Base-by-base conservation (phyloP, 2,888 invertebrate genomes). In the Colletes collaris region DNA sequence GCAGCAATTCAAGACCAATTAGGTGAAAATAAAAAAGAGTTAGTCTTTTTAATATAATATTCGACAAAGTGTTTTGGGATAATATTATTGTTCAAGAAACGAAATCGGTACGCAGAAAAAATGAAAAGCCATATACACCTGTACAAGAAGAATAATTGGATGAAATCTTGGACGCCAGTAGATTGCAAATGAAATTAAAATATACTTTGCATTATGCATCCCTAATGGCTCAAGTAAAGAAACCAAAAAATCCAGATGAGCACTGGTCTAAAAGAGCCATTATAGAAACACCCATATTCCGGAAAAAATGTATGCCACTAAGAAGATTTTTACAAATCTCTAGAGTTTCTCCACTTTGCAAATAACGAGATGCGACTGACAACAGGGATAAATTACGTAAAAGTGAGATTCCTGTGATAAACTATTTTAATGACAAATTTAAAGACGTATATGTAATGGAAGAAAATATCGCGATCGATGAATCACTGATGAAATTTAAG, bases 131-230 rank as follows among this genome's bases (percentile, higher is more conserved):
- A 11, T 19, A 4, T 1, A 68, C 16, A 52, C n/a, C n/a, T n/a
- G n/a, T 40, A 68, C 4, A 50, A 52, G 37, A 59, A 58, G 2
- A 13, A 59, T 3, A 68, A 37, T 68, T 52, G n/a, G 49, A 68
- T 59, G 68, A 68, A 10, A 68, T n/a, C 52, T 52, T 60, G 27
- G 19, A 53, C 44, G 1, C 52, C 69, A 13, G 13, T 40, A 59
- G n/a, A 69, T 52, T 4, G 52, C 6, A n/a, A 35, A 60, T 44
- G 69, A 69, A 59, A 59, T 68, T 60, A 59, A 69, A 59, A 60
- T 40, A 52, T 69, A 83, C 65, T 70, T 76, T 76, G 79, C 82
- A 53, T 72, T 85, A 68, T 84, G 80, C 66, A 78, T 84, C n/a
- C 0, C 55, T 66, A 55, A 66, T 66, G 66, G 55, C 66, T 49